Evolutionary conservation across 2,113 vertebrate species (phyloP).

Genomic region (Pycnonotus jocosus): DNA sequence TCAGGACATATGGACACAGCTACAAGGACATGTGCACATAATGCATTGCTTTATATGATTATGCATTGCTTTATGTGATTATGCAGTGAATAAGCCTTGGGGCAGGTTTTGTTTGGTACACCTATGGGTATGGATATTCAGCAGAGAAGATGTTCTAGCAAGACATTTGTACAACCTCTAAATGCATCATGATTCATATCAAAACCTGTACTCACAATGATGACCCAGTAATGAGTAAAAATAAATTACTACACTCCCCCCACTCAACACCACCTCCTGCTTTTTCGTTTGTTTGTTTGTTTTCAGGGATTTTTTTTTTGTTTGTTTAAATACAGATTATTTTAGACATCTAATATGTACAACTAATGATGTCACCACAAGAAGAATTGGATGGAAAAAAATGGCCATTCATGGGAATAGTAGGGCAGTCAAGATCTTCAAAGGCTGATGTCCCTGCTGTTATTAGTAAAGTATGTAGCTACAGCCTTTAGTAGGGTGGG

Average conservation of each 20-base stretch:
- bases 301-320: rapidly evolving
- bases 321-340: neutral
- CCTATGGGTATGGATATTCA: neutral
- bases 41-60: neutral
- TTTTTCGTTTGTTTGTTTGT: neutral
- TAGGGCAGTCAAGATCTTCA: neutral
- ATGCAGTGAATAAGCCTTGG: neutral
- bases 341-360: neutral
- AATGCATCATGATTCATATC: neutral
- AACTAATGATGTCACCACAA: neutral
- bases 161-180: neutral
- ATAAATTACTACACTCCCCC: neutral
- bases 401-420: rapidly evolving
- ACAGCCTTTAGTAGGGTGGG: neutral
- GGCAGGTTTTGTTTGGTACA: neutral
- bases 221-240: neutral
- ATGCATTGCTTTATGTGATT: neutral
- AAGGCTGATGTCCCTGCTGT: neutral
- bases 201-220: neutral
- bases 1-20: neutral
- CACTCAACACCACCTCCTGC: rapidly evolving
- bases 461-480: neutral
- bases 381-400: neutral
- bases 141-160: neutral
- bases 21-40: neutral